phyloP scores from a whole-genome alignment of 2,888 invertebrate genomes.

The Neoascia interrupta region DNA sequence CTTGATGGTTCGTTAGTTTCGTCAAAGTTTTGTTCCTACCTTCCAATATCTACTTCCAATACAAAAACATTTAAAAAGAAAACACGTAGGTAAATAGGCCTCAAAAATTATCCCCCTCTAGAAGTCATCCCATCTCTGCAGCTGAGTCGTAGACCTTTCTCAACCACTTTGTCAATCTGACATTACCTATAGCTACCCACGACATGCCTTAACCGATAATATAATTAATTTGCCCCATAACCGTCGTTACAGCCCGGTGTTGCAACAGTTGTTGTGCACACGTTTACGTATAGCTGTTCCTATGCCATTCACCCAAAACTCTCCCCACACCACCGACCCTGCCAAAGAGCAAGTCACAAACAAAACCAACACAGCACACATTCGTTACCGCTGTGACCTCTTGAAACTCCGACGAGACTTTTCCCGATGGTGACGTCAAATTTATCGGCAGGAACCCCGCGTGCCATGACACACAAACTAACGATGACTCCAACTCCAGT shows the following conservation, averaged over 20 bases:
- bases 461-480: constrained; percentile 33
- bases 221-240: constrained; percentile 31
- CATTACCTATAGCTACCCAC: too few species aligned
- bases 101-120: neutral
- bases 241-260: constrained; percentile 6
- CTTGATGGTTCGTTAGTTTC: too few species aligned
- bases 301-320: neutral
- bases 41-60: too few species aligned
- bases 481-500: constrained; percentile 24
- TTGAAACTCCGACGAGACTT: constrained; percentile 10
- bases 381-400: constrained; percentile 32
- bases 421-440: constrained; percentile 36
- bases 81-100: too few species aligned
- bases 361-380: too few species aligned
- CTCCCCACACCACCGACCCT: too few species aligned
- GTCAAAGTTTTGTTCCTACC: too few species aligned
- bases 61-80: too few species aligned
- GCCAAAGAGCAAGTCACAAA: too few species aligned
- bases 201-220: neutral
- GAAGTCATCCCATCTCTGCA: neutral
- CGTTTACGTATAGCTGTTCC: too few species aligned
- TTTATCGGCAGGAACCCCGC: constrained; percentile 19
- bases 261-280: constrained; percentile 6
- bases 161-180: constrained; percentile 25
- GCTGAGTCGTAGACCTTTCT: constrained; percentile 29